phyloP scores from a whole-genome alignment of 2,888 invertebrate genomes.

The Cenopis cana region DNA sequence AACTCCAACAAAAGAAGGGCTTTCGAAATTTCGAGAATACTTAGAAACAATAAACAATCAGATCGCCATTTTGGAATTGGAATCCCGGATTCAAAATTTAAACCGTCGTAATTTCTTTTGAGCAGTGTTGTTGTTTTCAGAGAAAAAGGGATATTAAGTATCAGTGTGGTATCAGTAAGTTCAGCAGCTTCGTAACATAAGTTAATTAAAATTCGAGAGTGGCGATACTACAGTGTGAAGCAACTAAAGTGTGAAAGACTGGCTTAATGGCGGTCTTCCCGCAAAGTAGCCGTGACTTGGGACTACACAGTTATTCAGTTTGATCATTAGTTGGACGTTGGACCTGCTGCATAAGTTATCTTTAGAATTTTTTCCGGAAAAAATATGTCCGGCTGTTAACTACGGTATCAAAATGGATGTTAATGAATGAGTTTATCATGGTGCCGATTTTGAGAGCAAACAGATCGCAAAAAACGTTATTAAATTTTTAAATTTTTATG shows the following conservation, averaged over 20 bases:
- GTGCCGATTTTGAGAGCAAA: too few relatives aligned
- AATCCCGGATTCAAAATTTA: not conserved
- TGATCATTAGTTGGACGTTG: too few relatives aligned
- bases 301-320: conserved; percentile 9
- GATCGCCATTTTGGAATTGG: conserved; percentile 29
- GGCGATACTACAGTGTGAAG: conserved; percentile 32
- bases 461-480: too few relatives aligned
- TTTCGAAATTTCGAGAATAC: conserved; percentile 23
- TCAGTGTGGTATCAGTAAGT: conserved; percentile 13
- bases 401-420: too few relatives aligned
- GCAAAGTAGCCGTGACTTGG: conserved; percentile 14
- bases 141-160: not conserved
- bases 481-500: too few relatives aligned
- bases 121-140: not conserved
- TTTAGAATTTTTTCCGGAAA: not conserved
- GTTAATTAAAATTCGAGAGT: conserved; percentile 42
- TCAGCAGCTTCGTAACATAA: conserved; percentile 26
- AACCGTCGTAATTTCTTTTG: conserved; percentile 1
- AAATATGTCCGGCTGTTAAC: not conserved
- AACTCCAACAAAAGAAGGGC: not conserved
- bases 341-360: not conserved
- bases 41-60: conserved; percentile 35
- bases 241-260: conserved; percentile 33
- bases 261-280: conserved; percentile 35
- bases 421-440: too few relatives aligned